Conservation (phyloP, 2,888 invertebrate genomes). For the Caenorhabditis afra region DNA sequence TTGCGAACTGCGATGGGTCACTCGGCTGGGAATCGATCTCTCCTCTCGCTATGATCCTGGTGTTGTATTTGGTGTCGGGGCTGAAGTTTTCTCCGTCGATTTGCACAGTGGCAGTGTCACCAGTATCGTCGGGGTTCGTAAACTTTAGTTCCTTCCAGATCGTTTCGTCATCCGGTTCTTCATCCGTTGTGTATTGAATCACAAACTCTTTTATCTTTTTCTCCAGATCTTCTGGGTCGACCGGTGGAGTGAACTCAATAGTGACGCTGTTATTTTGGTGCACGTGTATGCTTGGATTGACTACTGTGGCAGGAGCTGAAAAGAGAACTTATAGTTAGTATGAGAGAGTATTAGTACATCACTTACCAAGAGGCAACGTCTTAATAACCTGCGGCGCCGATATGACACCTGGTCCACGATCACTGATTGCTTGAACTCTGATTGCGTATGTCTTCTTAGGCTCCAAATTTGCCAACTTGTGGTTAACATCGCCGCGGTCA, state of each 20-base stretch:
- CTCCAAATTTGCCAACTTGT: constrained; percentile 71
- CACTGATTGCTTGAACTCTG: constrained; percentile 77
- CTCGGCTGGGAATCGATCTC: constrained; percentile 77
- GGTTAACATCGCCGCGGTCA: constrained; percentile 69
- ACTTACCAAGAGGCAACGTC: constrained; percentile 73
- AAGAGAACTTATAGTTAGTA: constrained; percentile 1
- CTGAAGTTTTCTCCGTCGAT: constrained; percentile 80
- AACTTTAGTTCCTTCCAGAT: constrained; percentile 78
- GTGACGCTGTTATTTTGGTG: constrained; percentile 78
- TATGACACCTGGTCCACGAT: constrained; percentile 78
- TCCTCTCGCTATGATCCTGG: constrained; percentile 76
- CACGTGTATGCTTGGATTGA: constrained; percentile 66
- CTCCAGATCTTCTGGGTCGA: constrained; percentile 76
- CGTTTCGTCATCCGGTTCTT: constrained; percentile 75
- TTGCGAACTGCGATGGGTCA: constrained; percentile 70
- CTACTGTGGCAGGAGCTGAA: constrained; percentile 66
- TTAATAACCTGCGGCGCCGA: constrained; percentile 73
- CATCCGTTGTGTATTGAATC: constrained; percentile 78
- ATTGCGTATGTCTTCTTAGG: constrained; percentile 78
- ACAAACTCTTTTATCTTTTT: constrained; percentile 76
- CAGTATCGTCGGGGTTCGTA: constrained; percentile 72
- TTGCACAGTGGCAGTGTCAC: constrained; percentile 62
- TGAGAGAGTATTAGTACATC: background rate
- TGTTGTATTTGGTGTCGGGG: constrained; percentile 78
- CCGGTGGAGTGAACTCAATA: constrained; percentile 72